Evolutionary conservation across 2,888 invertebrate genomes (phyloP).

Genomic region (Eumacrocentrus americanus): DNA sequence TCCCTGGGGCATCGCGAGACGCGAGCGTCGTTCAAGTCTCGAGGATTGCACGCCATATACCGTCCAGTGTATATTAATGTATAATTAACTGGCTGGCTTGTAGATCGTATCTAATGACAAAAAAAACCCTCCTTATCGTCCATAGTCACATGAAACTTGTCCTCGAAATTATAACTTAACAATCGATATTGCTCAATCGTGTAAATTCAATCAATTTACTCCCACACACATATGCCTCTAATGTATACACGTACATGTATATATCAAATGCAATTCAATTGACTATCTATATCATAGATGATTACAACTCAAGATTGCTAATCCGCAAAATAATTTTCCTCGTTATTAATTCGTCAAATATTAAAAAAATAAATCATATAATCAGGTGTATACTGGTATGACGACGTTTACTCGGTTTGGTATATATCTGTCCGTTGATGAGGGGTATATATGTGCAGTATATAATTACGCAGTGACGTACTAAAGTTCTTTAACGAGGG

Average conservation of each 20-base stretch:
- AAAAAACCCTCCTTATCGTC: conserved; percentile 15
- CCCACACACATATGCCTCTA: background rate
- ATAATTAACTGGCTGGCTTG: conserved; percentile 57
- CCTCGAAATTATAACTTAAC: conserved; percentile 6
- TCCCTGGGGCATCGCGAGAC: conserved; percentile 30
- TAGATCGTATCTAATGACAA: conserved; percentile 50
- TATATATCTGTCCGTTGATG: conserved; percentile 9
- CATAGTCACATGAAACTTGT: too few relatives aligned
- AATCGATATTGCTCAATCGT: background rate
- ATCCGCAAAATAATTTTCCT: too few relatives aligned
- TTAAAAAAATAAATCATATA: conserved; percentile 5
- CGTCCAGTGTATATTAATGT: conserved; percentile 53
- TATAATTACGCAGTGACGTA: conserved; percentile 27
- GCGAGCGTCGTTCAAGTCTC: conserved; percentile 26
- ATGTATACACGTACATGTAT: background rate
- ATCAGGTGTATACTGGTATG: conserved; percentile 21
- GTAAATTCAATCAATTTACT: conserved; percentile 1
- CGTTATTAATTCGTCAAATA: background rate
- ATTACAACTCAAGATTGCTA: too few relatives aligned
- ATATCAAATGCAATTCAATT: background rate
- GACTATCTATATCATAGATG: too few relatives aligned
- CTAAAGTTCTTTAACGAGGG: conserved; percentile 22
- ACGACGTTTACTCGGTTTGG: conserved; percentile 24
- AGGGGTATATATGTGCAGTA: conserved; percentile 8
- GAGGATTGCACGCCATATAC: conserved; percentile 50